phyloP scores from a whole-genome alignment of 2,797 vertebrate genomes.

The Ctenopoma multispine region DNA sequence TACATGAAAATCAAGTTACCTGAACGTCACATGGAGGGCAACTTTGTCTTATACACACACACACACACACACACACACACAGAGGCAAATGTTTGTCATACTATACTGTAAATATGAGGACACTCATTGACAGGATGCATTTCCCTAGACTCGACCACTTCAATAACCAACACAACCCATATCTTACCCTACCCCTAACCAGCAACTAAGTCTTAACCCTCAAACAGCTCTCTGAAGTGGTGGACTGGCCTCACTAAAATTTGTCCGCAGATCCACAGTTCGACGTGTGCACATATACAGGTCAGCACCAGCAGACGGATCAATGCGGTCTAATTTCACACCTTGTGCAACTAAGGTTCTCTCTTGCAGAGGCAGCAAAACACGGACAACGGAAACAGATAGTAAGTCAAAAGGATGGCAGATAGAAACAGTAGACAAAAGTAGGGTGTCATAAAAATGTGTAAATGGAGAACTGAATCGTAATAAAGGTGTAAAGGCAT shows the following conservation, averaged over 20 bases:
- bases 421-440: not conserved
- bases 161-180: no score
- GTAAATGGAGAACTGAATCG: slow-evolving; percentile 6
- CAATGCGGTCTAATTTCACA: slow-evolving; percentile 79
- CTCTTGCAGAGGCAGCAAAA: slow-evolving; percentile 54
- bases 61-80: not conserved
- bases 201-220: no score
- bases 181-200: no score
- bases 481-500: slow-evolving; percentile 24
- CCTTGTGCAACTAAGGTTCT: slow-evolving; percentile 70
- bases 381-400: slow-evolving; percentile 38
- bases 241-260: not conserved
- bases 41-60: not conserved
- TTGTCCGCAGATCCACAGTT: not conserved
- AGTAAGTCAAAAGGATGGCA: slow-evolving; percentile 9
- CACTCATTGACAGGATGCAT: no score
- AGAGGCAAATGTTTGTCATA: no score
- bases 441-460: slow-evolving; percentile 32
- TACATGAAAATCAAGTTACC: slow-evolving; percentile 36
- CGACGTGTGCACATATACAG: slow-evolving; percentile 22
- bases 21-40: slow-evolving; percentile 32
- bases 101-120: no score
- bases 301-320: slow-evolving; percentile 59
- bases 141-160: no score
- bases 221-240: not conserved